phyloP scores from a whole-genome alignment of 2,888 invertebrate species.

The Lasioglossum leucozonium region DNA sequence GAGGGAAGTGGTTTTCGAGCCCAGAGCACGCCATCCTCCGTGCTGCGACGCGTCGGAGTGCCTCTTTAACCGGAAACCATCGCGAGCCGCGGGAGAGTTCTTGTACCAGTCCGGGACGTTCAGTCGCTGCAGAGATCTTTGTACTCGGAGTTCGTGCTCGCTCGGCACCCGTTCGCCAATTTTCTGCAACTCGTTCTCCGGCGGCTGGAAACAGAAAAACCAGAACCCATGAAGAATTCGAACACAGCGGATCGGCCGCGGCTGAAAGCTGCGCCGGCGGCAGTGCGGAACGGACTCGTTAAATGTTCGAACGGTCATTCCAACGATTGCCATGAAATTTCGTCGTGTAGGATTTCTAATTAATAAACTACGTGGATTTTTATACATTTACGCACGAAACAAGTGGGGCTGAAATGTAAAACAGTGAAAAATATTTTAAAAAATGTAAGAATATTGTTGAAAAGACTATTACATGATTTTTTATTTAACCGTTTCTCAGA shows the following conservation, averaged over 20 bases:
- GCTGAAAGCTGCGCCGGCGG: neutral
- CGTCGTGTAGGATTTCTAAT: too few species aligned
- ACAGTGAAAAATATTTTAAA: too few species aligned
- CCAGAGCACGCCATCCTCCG: slow-evolving; percentile 88
- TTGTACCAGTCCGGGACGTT: slow-evolving; percentile 98
- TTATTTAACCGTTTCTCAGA: too few species aligned
- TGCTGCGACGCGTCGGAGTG: slow-evolving; percentile 88
- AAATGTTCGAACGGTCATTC: neutral
- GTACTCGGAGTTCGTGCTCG: slow-evolving; percentile 96
- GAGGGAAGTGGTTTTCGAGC: slow-evolving; percentile 94
- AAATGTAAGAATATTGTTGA: too few species aligned
- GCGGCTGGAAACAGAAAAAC: slow-evolving; percentile 89
- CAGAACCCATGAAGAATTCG: neutral
- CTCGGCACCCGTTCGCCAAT: slow-evolving; percentile 93
- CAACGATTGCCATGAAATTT: neutral
- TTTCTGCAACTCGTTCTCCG: slow-evolving; percentile 97
- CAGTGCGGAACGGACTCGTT: neutral
- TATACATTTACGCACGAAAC: too few species aligned
- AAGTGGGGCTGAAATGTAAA: too few species aligned
- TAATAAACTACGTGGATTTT: too few species aligned
- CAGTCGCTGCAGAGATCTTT: slow-evolving; percentile 96
- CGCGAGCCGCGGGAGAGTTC: slow-evolving; percentile 90
- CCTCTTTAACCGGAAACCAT: slow-evolving; percentile 92
- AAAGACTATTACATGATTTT: too few species aligned
- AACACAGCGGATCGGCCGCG: neutral